A percentile compares a stretch with the other conserved stretches of the same genome.
Evolutionary conservation across 2,888 invertebrate genomes (phyloP).

Genomic region (Nasonovia ribisnigri): DNA sequence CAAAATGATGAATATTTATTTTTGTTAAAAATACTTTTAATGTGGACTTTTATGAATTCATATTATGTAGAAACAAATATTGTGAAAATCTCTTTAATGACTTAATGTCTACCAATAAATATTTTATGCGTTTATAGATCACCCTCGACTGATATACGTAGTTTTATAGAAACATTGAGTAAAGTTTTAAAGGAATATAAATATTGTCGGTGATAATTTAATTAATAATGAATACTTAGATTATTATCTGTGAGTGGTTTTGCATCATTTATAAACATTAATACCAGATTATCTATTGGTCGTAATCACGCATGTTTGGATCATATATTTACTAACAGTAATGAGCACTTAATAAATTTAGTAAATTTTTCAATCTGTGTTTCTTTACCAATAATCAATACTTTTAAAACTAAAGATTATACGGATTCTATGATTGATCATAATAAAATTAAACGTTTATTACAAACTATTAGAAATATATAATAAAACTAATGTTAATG

Average conservation of each 20-base stretch:
- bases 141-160: constrained; percentile 12
- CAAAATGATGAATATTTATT: no score
- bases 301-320: background rate
- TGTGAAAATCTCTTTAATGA: constrained; percentile 1
- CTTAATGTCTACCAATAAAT: background rate
- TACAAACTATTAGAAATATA: background rate
- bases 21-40: background rate
- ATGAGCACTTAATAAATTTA: background rate
- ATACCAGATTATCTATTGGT: background rate
- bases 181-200: constrained; percentile 23
- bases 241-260: constrained; percentile 14
- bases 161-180: background rate
- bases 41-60: constrained; percentile 24
- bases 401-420: background rate
- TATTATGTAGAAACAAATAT: constrained; percentile 24
- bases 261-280: constrained; percentile 14
- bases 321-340: background rate
- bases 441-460: background rate
- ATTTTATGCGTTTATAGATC: constrained; percentile 32
- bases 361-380: background rate
- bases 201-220: background rate
- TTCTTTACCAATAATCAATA: background rate
- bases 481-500: constrained; percentile 4
- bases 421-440: background rate
- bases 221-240: background rate